Base-by-base conservation (phyloP, 2,113 vertebrate genomes). In the Pelobates fuscus region DNA sequence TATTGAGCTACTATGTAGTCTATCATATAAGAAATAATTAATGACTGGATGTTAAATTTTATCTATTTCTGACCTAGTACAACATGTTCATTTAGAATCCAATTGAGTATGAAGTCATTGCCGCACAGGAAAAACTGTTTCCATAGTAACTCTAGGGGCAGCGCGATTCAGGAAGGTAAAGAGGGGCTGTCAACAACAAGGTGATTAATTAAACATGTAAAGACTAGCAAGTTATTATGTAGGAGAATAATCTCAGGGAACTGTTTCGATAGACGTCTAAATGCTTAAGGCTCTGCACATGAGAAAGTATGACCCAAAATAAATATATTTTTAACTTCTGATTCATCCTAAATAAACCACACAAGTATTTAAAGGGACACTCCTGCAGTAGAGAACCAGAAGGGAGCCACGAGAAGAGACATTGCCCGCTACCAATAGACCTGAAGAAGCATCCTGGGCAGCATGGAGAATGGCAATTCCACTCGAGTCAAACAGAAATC, bases 101-200 rank as follows among this genome's bases (percentile, higher is more conserved):
- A 12, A 54, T 57, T 57, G 27, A 26, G 26, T 54, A 11, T 73
- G 46, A 15, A 55, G 27, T 65, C 30, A 55, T 15, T 65, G 61
- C 29, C 43, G 27, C 57, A 8, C 32, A 8, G 29, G 60, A 27
- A 14, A 57, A 17, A 11, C 30, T 8, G 71, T 74, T 66, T 44
- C 71, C 62, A 74, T 66, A 74, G 62, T 5, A 66, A 74, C 61
- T 65, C 49, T 58, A 66, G 30, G 49, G 60, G 60, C 60, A 64
- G 5, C 27, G 52, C 27, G 61, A 66, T 49, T 26, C 49, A 63
- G 14, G 21, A 52, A 52, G n/a, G 18, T 29, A 62, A n/a, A 18
- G 12, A n/a, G 60, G 26, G 27, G 20, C 27, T 18, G 44, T 64
- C 44, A 55, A 71, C 43, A 71, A 63, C 60, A 41, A 25, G 26